Conservation (phyloP, 2,113 vertebrate genomes). For the Xiphorhynchus elegans region DNA sequence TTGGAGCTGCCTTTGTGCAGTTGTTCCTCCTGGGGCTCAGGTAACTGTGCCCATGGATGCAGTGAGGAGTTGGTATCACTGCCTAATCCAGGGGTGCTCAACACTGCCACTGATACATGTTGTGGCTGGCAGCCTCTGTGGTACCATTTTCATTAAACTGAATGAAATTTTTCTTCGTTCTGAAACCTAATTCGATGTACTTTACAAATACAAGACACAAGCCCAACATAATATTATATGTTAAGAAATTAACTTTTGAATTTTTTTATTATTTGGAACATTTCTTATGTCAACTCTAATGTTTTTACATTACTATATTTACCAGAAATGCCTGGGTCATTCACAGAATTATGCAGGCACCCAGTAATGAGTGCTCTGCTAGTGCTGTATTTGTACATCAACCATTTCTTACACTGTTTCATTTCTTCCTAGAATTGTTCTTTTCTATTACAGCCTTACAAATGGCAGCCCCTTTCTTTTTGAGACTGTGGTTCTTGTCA, state of each 20-base stretch:
- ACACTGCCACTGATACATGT: fast-evolving
- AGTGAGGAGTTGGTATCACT: neutral
- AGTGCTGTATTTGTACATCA: neutral
- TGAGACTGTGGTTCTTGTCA: neutral
- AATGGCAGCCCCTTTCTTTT: neutral
- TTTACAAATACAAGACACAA: neutral
- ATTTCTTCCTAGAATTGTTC: neutral
- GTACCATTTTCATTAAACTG: neutral
- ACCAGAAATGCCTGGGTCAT: neutral
- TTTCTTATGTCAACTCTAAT: fast-evolving
- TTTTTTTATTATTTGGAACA: neutral
- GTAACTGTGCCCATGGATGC: neutral
- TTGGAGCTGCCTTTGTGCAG: neutral
- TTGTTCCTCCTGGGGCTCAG: neutral
- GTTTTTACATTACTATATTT: neutral
- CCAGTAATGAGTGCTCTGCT: neutral
- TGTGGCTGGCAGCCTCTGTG: neutral
- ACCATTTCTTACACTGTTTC: neutral
- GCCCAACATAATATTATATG: fast-evolving
- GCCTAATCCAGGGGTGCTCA: neutral
- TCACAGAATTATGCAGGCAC: neutral
- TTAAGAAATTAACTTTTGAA: neutral
- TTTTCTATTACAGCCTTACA: neutral
- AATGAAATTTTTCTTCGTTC: neutral
- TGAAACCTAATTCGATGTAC: neutral